Base-by-base conservation (phyloP, 1,140 invertebrate genomes). In the Drosophila erecta region DNA sequence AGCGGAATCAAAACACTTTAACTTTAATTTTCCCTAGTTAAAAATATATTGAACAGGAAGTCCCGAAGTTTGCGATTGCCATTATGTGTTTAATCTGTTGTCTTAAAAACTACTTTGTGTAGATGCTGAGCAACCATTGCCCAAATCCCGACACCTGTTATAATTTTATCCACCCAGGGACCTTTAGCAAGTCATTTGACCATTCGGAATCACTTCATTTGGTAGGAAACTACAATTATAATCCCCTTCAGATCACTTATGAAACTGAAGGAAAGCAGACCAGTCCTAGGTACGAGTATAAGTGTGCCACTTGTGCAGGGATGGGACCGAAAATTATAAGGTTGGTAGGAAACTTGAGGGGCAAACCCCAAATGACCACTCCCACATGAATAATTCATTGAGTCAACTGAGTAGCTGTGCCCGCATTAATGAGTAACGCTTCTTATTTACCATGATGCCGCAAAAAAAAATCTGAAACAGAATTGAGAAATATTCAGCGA, bases 371-470 rank as follows among this genome's bases (percentile, higher is more conserved):
- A 61, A 41, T 41, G 37, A 46, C 51, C 35, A 47, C 53, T 61
- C 51, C 70, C 51, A 56, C 66, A 87, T 87, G 84, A 87, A 87
- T 87, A 83, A 87, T 87, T 87, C 84, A 87, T 54, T 20, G 43
- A 43, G 64, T 70, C 64, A 57, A 70, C 57, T 57, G 61, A 77
- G 50, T 50, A 56, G 59, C 77, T 76, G 58, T n/a, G 50, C 41
- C 70, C 53, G 81, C 81, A 86, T 86, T 86, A 85, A 85, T 85
- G 81, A 86, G 81, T 58, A 61, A 75, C 66, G 75, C 83, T 87
- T 83, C 83, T 87, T 87, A 87, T 87, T 87, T 87, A 89, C 75
- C 79, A 87, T 87, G 83, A 87, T 87, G 66, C 66, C 62, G 83
- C 83, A 89, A 85, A 76, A 38, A 38, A 38, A 47, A 64, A 54